phyloP scores from a whole-genome alignment of 2,797 vertebrate species.

The Tachyglossus aculeatus region DNA sequence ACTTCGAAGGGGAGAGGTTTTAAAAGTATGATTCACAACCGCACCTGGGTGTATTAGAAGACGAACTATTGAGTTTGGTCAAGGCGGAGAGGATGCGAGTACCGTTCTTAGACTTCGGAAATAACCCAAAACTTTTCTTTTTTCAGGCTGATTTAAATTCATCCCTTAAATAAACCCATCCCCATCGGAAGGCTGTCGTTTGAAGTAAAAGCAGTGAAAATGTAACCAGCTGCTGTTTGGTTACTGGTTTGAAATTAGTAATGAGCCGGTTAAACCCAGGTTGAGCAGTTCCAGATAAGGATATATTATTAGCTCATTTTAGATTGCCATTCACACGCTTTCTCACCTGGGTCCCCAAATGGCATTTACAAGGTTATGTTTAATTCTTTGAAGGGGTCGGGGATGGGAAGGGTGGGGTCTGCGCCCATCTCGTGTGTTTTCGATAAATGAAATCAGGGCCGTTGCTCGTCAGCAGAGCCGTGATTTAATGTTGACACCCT shows the following conservation, averaged over 20 bases:
- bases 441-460: neutral
- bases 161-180: neutral
- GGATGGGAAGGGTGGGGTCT: neutral
- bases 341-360: neutral
- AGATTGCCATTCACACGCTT: neutral
- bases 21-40: neutral
- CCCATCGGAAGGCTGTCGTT: neutral
- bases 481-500: neutral
- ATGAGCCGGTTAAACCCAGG: neutral
- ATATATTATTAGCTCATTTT: neutral
- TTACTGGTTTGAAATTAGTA: neutral
- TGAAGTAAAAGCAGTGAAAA: neutral
- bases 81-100: too few relatives aligned
- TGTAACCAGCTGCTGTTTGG: neutral
- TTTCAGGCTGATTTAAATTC: neutral
- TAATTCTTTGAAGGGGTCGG: neutral
- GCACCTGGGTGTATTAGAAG: neutral
- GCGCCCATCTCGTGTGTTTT: neutral
- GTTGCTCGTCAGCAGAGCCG: neutral
- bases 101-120: neutral
- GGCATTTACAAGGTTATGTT: neutral
- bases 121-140: neutral
- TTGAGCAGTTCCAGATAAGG: neutral
- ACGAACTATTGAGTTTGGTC: neutral
- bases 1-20: neutral